These are phyloP conservation scores for Pogonognathellus flavescens DNA, from an alignment of 1,140 invertebrate species.

Conservation along the genomic window DNA sequence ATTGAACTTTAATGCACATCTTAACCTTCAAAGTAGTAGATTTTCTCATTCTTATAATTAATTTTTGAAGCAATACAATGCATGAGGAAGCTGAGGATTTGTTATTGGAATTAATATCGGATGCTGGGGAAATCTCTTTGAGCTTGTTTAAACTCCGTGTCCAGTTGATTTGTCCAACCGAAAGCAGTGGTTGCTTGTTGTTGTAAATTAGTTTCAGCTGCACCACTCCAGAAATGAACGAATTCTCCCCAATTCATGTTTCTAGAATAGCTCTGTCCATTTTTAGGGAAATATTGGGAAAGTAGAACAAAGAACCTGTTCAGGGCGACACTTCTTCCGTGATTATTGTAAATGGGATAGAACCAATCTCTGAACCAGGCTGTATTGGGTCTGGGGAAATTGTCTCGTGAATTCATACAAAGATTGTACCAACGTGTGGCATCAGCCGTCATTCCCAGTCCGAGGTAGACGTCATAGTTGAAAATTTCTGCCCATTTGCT, in stretches of 20 bases:
- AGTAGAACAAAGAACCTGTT: slow-evolving; percentile 57
- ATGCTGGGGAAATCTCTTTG: no score
- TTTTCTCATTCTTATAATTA: no score
- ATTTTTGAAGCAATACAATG: no score
- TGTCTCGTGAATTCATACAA: slow-evolving; percentile 51
- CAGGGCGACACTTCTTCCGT: slow-evolving; percentile 33
- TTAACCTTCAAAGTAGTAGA: no score
- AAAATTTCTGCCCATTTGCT: slow-evolving; percentile 65
- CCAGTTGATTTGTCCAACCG: slow-evolving; percentile 31
- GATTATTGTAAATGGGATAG: slow-evolving; percentile 57
- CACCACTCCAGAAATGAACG: slow-evolving; percentile 66
- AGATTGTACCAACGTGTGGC: slow-evolving; percentile 54
- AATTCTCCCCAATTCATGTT: slow-evolving; percentile 63
- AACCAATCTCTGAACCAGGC: slow-evolving; percentile 63
- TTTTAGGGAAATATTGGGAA: slow-evolving; percentile 55
- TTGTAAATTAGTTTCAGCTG: slow-evolving; percentile 53
- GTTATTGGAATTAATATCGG: no score
- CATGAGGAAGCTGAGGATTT: no score
- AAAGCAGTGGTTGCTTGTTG: slow-evolving; percentile 53
- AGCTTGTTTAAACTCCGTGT: no score
- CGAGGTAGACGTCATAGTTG: slow-evolving; percentile 62
- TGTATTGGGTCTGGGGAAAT: slow-evolving; percentile 61
- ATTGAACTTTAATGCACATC: no score
- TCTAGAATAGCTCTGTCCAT: slow-evolving; percentile 54
- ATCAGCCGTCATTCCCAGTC: slow-evolving; percentile 51